A percentile compares a stretch with the other conserved stretches of the same genome.
Evolutionary conservation across 2,113 vertebrate genomes (phyloP).

Genomic region (Saguinus imperator): DNA sequence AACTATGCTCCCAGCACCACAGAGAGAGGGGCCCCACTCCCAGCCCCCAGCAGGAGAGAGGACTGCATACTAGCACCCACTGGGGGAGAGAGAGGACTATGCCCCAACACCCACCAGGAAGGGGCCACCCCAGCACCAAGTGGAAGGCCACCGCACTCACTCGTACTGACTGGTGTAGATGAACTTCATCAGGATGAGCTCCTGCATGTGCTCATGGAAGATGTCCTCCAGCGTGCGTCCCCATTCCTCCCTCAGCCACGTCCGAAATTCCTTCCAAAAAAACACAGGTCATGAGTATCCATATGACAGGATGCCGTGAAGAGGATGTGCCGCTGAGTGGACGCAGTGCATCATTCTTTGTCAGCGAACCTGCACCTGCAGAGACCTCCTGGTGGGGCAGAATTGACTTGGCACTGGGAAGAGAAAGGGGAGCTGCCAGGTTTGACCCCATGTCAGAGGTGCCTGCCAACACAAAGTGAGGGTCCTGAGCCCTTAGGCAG

Average conservation of each 20-base stretch:
- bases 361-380: not conserved
- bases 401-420: not conserved
- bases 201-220: slow-evolving; percentile 99
- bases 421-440: not conserved
- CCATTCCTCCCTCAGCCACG: slow-evolving; percentile 98
- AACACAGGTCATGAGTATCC: not conserved
- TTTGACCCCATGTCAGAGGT: too few relatives aligned
- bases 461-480: rapidly evolving
- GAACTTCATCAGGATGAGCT: slow-evolving; percentile 99
- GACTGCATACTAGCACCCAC: too few relatives aligned
- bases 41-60: too few relatives aligned
- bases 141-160: slow-evolving; percentile 80
- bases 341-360: not conserved
- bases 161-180: slow-evolving; percentile 99
- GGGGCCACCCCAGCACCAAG: not conserved
- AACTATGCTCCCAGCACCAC: too few relatives aligned
- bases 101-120: too few relatives aligned
- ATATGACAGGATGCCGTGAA: not conserved
- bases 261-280: slow-evolving; percentile 93
- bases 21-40: too few relatives aligned
- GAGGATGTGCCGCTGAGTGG: not conserved
- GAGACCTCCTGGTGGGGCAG: not conserved
- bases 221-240: slow-evolving; percentile 98
- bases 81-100: not conserved
- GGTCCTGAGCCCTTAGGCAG: not conserved